Percentiles rank a stretch among this genome's conserved stretches.
These are phyloP conservation scores for Potamilus streckersoni DNA, from an alignment of 1,140 invertebrate species.

Conservation along the genomic window DNA sequence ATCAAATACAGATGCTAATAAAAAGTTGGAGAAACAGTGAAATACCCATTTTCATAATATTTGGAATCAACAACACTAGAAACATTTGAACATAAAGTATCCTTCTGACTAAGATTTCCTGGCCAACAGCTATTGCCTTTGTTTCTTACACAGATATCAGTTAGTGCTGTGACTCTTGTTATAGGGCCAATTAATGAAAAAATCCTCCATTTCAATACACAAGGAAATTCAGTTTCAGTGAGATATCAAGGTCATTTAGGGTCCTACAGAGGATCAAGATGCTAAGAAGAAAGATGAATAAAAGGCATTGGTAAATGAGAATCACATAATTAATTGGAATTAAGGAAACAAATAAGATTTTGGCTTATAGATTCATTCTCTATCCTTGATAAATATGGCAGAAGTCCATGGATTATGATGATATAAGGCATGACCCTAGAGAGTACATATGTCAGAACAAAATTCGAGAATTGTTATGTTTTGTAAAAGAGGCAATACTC, in stretches of 20 bases:
- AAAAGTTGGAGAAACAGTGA: too few species aligned
- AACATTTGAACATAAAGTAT: too few species aligned
- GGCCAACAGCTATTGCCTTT: too few species aligned
- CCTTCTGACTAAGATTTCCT: too few species aligned
- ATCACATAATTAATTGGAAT: conserved; percentile 35
- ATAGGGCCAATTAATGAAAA: conserved; percentile 34
- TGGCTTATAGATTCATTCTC: conserved; percentile 33
- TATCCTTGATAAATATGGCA: conserved; percentile 32
- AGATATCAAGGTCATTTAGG: conserved; percentile 29
- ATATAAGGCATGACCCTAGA: conserved; percentile 29
- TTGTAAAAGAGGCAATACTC: too few species aligned
- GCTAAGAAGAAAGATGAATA: conserved; percentile 24
- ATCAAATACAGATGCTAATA: too few species aligned
- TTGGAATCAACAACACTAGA: too few species aligned
- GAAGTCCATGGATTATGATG: conserved; percentile 30
- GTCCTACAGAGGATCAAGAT: conserved; percentile 12
- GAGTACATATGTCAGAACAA: not conserved
- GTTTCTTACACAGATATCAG: too few species aligned
- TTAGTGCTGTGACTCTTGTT: not conserved
- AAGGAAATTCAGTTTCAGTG: conserved; percentile 18
- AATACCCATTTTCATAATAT: too few species aligned
- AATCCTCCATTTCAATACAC: conserved; percentile 22
- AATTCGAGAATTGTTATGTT: too few species aligned
- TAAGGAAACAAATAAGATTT: conserved; percentile 28
- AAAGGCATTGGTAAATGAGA: conserved; percentile 35